Evolutionary conservation across 2,888 invertebrate species (phyloP).

Genomic region (Trichopria drosophilae): DNA sequence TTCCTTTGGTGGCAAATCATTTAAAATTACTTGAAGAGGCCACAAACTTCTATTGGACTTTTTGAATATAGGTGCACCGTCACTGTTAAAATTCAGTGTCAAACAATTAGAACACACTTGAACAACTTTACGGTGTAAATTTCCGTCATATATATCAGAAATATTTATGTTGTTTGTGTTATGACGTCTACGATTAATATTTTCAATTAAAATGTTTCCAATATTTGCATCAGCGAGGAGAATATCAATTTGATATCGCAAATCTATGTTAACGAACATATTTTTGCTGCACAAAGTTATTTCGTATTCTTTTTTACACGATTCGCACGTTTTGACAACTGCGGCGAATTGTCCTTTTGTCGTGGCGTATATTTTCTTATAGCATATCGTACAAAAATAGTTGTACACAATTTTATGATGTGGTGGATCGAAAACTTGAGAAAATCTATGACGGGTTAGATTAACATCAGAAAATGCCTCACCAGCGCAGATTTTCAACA

Average conservation of each 20-base stretch:
- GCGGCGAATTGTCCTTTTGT: too few species aligned
- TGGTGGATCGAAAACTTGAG: slow-evolving; percentile 7
- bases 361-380: too few species aligned
- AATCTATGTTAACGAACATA: too few species aligned
- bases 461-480: slow-evolving; percentile 16
- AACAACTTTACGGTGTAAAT: slow-evolving; percentile 10
- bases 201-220: too few species aligned
- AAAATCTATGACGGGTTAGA: slow-evolving; percentile 2
- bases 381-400: too few species aligned
- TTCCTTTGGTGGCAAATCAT: slow-evolving; percentile 20
- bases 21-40: slow-evolving; percentile 21
- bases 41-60: slow-evolving; percentile 15
- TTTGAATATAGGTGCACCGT: slow-evolving; percentile 18
- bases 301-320: too few species aligned
- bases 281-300: too few species aligned
- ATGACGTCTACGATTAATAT: not conserved
- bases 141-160: slow-evolving; percentile 12
- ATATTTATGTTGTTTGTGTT: not conserved
- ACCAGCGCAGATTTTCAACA: slow-evolving; percentile 25
- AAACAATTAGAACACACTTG: too few species aligned
- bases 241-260: too few species aligned
- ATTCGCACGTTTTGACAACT: too few species aligned
- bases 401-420: not conserved
- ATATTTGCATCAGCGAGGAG: slow-evolving; percentile 4
- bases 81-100: slow-evolving; percentile 19